Base-by-base conservation (phyloP, 2,113 vertebrate species). In the Monarcha castaneiventris region DNA sequence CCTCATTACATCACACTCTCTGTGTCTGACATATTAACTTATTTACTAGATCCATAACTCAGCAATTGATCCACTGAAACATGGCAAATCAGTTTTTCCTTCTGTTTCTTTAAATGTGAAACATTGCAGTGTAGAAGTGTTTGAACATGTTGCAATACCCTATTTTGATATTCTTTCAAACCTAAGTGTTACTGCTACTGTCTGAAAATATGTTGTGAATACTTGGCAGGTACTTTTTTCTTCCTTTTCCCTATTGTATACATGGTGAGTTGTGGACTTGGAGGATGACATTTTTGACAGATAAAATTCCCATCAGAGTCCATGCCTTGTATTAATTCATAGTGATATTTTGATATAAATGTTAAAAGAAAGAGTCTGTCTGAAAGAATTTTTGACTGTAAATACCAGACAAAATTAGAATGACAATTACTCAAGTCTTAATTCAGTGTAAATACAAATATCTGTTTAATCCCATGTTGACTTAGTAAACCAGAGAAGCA, bases 201-300 rank as follows among this genome's bases (percentile, higher is more conserved):
- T 93, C 78, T 89, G 93, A 96, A 93, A 97, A 89, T 90, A 93
- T 15, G 48, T 76, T 88, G 46, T 93, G 87, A 91, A 96, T 59
- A 74, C 48, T 87, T 97, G 96, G 82, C 91, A 96, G 89, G 43
- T 72, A 32, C 8, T 41, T 88, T 63, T 49, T 69, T 78, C 20
- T 58, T 59, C 48, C 26, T 79, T 79, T 83, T 80, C 51, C 77
- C 77, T 71, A 9, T 82, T 72, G 61, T 66, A 69, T 30, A 62
- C 37, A 39, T 19, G 43, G 89, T 76, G 44, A 92, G 19, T 63
- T 54, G 23, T 61, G 74, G 72, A 59, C 41, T 73, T n/a, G 10
- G 55, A 88, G 25, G 72, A 94, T 86, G 84, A 84, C 77, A 85
- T 89, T 95, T 84, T 69, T 93, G 87, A 93, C 93, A 97, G 96